A percentile compares a stretch with the other conserved stretches of the same genome.
phyloP scores from a whole-genome alignment of 2,888 invertebrate genomes.

The Anthoptus insignis region DNA sequence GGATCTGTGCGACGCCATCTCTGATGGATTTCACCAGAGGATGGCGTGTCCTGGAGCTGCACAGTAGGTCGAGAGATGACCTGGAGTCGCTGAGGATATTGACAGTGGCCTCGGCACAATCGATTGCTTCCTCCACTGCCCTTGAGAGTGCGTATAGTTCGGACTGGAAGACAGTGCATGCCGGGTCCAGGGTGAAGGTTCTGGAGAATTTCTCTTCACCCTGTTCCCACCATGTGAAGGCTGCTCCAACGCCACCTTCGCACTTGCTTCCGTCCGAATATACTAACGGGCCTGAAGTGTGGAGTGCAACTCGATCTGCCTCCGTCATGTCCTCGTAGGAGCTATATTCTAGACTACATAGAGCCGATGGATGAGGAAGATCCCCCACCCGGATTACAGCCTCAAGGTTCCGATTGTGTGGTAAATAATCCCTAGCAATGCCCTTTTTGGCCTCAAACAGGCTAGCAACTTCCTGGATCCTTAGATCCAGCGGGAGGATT shows the following conservation, averaged over 20 bases:
- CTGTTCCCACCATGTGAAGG: not conserved
- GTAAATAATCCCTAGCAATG: not conserved
- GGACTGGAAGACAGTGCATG: not conserved
- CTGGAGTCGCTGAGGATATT: not conserved
- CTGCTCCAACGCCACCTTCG: not conserved
- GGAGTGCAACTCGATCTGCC: no score
- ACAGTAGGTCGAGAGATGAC: not conserved
- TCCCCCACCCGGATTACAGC: no score
- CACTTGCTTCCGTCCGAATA: not conserved
- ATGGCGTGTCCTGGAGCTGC: not conserved
- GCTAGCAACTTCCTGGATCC: not conserved
- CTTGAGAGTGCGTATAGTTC: not conserved
- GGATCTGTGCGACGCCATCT: not conserved
- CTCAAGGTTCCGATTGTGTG: no score
- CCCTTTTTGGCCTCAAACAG: slow-evolving; percentile 12
- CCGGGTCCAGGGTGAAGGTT: not conserved
- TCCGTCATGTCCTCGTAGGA: no score
- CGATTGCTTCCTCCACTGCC: not conserved
- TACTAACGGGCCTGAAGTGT: not conserved
- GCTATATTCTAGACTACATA: no score
- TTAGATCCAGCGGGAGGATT: not conserved
- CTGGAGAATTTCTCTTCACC: not conserved
- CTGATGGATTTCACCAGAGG: not conserved
- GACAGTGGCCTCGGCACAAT: not conserved
- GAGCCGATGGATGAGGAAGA: no score